Percentiles rank a stretch among this genome's conserved stretches.
Evolutionary conservation across 1,140 invertebrate species (phyloP).

Genomic region (Oncopeltus fasciatus): DNA sequence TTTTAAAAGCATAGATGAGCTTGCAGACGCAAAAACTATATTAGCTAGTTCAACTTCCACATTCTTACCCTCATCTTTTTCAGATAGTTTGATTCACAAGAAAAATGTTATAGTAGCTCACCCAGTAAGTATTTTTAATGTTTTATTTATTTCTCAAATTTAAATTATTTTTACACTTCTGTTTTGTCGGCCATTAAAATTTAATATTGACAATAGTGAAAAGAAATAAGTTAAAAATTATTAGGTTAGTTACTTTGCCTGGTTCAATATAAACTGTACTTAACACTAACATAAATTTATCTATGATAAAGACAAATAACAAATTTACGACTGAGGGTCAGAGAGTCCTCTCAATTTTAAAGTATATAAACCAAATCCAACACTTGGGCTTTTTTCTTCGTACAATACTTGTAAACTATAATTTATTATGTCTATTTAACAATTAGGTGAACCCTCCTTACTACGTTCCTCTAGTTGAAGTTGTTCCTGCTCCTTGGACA

Average conservation of each 20-base stretch:
- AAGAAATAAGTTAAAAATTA: no score
- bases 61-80: constrained; percentile 72
- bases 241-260: no score
- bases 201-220: neutral
- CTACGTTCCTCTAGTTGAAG: constrained; percentile 83
- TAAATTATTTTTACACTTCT: no score
- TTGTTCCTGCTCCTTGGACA: constrained; percentile 86
- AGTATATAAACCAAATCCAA: no score
- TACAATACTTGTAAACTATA: no score
- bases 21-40: constrained; percentile 56
- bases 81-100: constrained; percentile 60
- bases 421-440: constrained; percentile 8
- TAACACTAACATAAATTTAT: no score
- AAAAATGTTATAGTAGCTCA: constrained; percentile 68
- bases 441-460: constrained; percentile 93
- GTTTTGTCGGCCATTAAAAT: neutral
- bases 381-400: no score
- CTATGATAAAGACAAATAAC: no score
- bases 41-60: constrained; percentile 85
- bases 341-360: no score
- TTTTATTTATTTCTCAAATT: neutral
- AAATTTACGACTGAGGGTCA: no score
- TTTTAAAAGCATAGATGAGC: constrained; percentile 58
- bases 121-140: constrained; percentile 44
- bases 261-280: no score